A percentile compares a stretch with the other conserved stretches of the same genome.
Conservation (phyloP, 2,113 vertebrate genomes). For the Cyprinus carpio region DNA sequence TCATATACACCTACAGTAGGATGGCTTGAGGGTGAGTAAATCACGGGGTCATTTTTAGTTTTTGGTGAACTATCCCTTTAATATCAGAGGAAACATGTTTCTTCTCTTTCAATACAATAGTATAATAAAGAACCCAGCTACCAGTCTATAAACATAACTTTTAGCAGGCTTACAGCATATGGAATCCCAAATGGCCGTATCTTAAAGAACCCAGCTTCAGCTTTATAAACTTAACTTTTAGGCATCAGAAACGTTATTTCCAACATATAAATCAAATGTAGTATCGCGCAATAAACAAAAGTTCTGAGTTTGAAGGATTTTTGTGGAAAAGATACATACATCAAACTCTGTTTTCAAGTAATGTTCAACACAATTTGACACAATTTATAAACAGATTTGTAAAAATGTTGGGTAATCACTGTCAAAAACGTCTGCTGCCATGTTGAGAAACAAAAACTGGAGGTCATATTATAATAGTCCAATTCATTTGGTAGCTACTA, state of each 20-base stretch:
- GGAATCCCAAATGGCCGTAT: not conserved
- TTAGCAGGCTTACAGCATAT: conserved; percentile 13
- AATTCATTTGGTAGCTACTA: not conserved
- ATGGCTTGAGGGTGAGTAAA: not conserved
- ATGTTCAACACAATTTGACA: not conserved
- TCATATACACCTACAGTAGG: not conserved
- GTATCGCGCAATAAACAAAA: conserved; percentile 12
- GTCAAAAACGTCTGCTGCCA: not conserved
- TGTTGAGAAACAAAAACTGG: not conserved
- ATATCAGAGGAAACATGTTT: not conserved
- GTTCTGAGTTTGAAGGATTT: not conserved
- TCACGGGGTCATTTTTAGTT: not conserved
- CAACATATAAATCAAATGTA: conserved; percentile 18
- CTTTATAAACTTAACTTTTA: not conserved
- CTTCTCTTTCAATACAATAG: not conserved
- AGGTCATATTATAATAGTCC: not conserved
- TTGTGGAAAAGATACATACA: not conserved
- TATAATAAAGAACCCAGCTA: conserved; percentile 18
- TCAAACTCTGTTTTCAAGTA: not conserved
- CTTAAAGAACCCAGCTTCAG: conserved; percentile 10
- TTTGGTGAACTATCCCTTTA: not conserved
- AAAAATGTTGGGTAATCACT: conserved; percentile 1
- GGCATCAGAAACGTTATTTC: conserved; percentile 8
- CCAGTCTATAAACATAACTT: not conserved
- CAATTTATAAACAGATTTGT: not conserved